These are phyloP conservation scores for Thereva nobilitata DNA, from an alignment of 2,888 invertebrate genomes.

Conservation along the genomic window DNA sequence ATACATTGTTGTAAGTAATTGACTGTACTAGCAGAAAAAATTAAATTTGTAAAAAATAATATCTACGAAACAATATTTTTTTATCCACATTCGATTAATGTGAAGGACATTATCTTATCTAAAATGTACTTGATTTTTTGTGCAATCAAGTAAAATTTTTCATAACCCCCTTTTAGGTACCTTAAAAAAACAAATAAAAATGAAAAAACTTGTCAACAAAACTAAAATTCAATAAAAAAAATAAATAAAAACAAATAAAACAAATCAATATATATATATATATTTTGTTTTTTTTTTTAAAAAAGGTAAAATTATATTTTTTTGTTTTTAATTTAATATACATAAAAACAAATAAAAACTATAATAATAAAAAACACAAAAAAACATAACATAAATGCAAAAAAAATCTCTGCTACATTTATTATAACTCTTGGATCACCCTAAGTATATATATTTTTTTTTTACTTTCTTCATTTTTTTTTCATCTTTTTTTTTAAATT, in stretches of 20 bases:
- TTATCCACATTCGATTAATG: no score
- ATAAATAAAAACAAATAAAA: constrained; percentile 6
- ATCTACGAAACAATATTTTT: no score
- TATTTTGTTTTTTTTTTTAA: background rate
- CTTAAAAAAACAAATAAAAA: background rate
- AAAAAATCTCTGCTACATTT: constrained; percentile 12
- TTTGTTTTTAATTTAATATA: constrained; percentile 24
- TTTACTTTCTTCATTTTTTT: constrained; percentile 6
- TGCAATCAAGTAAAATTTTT: background rate
- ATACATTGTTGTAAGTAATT: no score
- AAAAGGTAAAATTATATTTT: constrained; percentile 29
- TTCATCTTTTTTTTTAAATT: background rate
- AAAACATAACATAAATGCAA: constrained; percentile 35
- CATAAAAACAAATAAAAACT: constrained; percentile 24
- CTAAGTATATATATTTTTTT: constrained; percentile 24
- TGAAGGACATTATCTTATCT: no score
- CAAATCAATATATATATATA: background rate
- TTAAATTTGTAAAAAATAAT: no score
- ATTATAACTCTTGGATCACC: constrained; percentile 23
- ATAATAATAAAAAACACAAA: constrained; percentile 23
- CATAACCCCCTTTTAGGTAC: background rate
- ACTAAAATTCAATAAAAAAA: background rate
- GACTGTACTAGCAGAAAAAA: no score
- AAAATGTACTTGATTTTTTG: background rate
- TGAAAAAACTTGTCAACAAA: background rate